These are phyloP conservation scores for Stichodactyla mertensii DNA, from an alignment of 64 coral and sea anemone genomes.

Conservation along the genomic window DNA sequence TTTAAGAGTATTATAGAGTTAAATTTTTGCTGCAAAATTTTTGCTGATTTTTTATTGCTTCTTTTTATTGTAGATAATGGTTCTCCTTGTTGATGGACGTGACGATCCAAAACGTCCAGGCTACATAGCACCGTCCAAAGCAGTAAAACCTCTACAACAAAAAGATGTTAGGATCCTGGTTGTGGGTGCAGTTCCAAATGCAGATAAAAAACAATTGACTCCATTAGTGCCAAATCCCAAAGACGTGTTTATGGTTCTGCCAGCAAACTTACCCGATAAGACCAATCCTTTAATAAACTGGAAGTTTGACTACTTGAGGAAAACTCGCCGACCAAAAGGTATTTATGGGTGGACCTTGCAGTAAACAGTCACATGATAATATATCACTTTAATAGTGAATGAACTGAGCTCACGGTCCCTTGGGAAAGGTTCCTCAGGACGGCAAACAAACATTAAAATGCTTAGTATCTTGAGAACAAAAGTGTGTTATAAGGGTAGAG, in stretches of 20 bases:
- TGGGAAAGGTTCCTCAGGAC: too few species aligned
- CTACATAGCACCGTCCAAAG: background rate
- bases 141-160: constrained; percentile 23
- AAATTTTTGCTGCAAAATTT: too few species aligned
- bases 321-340: constrained; percentile 21
- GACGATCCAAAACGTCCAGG: background rate
- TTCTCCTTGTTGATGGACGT: constrained; percentile 35
- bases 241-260: background rate
- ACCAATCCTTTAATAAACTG: constrained; percentile 16
- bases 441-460: too few species aligned
- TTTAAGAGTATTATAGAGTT: too few species aligned
- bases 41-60: background rate
- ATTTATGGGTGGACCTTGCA: background rate
- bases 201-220: constrained; percentile 9
- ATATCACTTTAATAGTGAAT: too few species aligned
- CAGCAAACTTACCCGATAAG: constrained; percentile 14
- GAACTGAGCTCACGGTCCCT: too few species aligned
- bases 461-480: too few species aligned
- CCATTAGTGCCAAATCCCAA: background rate
- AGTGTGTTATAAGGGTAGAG: too few species aligned
- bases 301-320: constrained; percentile 13
- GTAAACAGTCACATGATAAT: too few species aligned
- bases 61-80: constrained; percentile 15
- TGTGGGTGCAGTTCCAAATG: constrained; percentile 21
- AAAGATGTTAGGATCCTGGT: constrained; percentile 28